Evolutionary conservation across 2,888 invertebrate species (phyloP).

Genomic region (Drosophila maculinotata): DNA sequence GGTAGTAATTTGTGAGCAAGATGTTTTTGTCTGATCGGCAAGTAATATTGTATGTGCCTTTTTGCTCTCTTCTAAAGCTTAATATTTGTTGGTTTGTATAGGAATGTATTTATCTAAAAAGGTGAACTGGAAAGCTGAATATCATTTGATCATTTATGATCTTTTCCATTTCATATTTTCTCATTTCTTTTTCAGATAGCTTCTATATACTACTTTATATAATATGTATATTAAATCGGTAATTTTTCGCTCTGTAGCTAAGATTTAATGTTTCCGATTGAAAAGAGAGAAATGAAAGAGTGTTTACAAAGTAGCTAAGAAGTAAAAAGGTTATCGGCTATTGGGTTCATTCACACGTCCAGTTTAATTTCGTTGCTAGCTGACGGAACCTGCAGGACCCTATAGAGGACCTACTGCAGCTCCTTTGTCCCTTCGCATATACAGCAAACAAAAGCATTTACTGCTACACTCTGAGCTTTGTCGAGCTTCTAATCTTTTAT

Average conservation of each 20-base stretch:
- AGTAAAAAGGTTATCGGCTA: conserved; percentile 6
- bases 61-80: too few species aligned
- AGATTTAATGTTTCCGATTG: neutral
- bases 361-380: conserved; percentile 1
- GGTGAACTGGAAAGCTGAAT: too few species aligned
- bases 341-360: conserved; percentile 4
- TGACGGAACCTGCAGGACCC: neutral
- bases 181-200: too few species aligned
- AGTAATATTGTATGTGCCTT: too few species aligned
- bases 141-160: too few species aligned
- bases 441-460: conserved; percentile 40
- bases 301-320: neutral
- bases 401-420: neutral
- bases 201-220: too few species aligned
- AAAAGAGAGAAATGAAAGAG: neutral
- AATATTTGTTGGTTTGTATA: too few species aligned
- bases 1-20: neutral
- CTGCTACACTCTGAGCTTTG: conserved; percentile 16
- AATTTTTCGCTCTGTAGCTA: neutral
- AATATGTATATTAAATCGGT: too few species aligned
- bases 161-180: too few species aligned
- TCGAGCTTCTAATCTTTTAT: neutral
- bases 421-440: neutral
- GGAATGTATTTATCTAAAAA: too few species aligned
- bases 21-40: too few species aligned